Base-by-base conservation (phyloP, 2,888 invertebrate species). In the Octonoba sinensis region DNA sequence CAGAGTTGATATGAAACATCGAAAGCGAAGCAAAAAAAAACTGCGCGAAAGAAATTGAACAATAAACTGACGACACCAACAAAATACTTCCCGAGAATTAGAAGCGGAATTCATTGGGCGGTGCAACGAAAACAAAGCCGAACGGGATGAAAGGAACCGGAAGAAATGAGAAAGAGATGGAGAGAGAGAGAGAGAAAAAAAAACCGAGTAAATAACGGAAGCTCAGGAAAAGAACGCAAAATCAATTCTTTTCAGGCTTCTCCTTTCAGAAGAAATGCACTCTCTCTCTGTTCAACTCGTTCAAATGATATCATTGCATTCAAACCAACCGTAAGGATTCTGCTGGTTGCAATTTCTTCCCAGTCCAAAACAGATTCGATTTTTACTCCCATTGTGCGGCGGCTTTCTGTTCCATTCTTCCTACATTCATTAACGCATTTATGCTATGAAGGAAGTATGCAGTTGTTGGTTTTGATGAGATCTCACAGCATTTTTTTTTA, bases 311-410 rank as follows among this genome's bases (percentile, higher is more conserved):
- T 54, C 57, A 27, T 54, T 54, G 16, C 18, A 60, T 49, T 20
- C 59, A 71, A 71, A 71, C 49, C 47, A 71, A 60, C 22, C 49
- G 59, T 71, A 71, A 71, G 22, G 47, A 71, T 59, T 49, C 46
- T 24, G 15, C n/a, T 47, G 20, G 2, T 44, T 59, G 36, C 36
- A 36, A 36, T 36, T 36, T 36, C 36, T 11, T 36, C 36, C 36
- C 36, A 36, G 6, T 36, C 36, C 36, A 36, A 11, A 36, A 36
- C 36, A 36, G 36, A 36, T 36, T 36, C 36, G 36, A 36, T 36
- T 36, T 36, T 36, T 36, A 36, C 36, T 6, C 36, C 36, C 8
- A 36, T 36, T 36, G 36, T 36, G 36, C 36, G 36, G 36, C 36
- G 6, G 36, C 36, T 11, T 36, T 36, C 36, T 36, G 36, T 36